phyloP scores from a whole-genome alignment of 2,797 vertebrate genomes.

The Nannoperca australis region DNA sequence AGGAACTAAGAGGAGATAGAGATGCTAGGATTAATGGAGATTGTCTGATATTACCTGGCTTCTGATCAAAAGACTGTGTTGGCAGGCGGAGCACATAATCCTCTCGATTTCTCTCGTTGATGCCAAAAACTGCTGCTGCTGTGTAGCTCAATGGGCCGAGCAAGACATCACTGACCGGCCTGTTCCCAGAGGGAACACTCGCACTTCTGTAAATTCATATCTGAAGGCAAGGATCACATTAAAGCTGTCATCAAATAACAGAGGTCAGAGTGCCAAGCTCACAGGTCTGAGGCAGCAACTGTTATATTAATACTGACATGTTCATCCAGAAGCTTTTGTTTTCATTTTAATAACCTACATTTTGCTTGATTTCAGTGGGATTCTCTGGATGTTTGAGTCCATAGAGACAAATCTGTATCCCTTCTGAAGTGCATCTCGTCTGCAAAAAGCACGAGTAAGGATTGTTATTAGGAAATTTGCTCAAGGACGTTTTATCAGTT shows the following conservation, averaged over 20 bases:
- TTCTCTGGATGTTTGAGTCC: constrained; percentile 16
- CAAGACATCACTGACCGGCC: constrained; percentile 32
- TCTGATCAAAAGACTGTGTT: constrained; percentile 79
- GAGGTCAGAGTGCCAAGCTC: neutral
- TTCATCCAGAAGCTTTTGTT: neutral
- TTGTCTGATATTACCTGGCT: constrained; percentile 79
- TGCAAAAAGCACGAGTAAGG: neutral
- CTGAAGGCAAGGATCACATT: neutral
- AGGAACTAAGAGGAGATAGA: constrained; percentile 45
- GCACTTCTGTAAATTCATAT: constrained; percentile 27
- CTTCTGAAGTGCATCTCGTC: constrained; percentile 17
- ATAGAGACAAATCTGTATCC: neutral
- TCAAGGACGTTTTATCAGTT: constrained; percentile 32
- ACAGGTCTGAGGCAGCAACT: neutral
- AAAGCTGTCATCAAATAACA: constrained; percentile 8
- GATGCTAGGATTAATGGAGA: constrained; percentile 74
- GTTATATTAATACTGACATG: neutral
- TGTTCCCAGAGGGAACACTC: constrained; percentile 3
- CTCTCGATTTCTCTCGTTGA: constrained; percentile 48
- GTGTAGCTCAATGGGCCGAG: constrained; percentile 31
- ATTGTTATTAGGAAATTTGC: neutral
- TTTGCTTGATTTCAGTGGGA: neutral
- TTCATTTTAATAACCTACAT: neutral
- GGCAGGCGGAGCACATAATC: constrained; percentile 75
- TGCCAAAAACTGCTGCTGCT: constrained; percentile 57